Conservation (phyloP, 2,888 invertebrate genomes). For the Gasteruption jaculator region DNA sequence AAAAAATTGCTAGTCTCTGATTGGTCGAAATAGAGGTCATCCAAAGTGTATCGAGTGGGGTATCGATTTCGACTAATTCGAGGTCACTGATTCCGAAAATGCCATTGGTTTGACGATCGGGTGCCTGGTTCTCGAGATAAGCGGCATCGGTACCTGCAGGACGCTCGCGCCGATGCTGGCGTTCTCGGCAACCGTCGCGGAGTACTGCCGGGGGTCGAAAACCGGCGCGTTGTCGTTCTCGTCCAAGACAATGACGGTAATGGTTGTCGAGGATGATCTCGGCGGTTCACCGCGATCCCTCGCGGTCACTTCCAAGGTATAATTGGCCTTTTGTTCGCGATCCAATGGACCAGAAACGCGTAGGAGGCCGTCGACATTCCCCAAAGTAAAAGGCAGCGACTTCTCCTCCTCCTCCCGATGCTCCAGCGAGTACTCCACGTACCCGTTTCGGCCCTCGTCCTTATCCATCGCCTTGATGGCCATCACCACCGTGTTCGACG, state of each 20-base stretch:
- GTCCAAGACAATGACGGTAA: slow-evolving; percentile 73
- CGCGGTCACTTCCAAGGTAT: slow-evolving; percentile 74
- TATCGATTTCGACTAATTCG: no score
- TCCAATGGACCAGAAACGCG: slow-evolving; percentile 83
- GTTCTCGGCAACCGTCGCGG: slow-evolving; percentile 86
- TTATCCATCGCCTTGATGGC: slow-evolving; percentile 84
- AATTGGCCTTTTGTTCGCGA: slow-evolving; percentile 73
- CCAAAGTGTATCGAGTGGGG: no score
- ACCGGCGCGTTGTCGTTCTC: slow-evolving; percentile 89
- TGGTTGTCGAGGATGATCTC: slow-evolving; percentile 63
- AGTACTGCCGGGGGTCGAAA: slow-evolving; percentile 85
- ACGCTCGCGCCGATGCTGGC: slow-evolving; percentile 91
- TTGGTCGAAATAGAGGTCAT: no score
- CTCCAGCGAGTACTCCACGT: slow-evolving; percentile 80
- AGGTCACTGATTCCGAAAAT: no score
- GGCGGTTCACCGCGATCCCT: slow-evolving; percentile 85
- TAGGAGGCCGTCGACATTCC: slow-evolving; percentile 81
- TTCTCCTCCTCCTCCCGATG: slow-evolving; percentile 55
- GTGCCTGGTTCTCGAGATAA: no score
- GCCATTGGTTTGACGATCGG: no score
- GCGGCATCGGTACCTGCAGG: no score
- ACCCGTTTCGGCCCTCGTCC: slow-evolving; percentile 88
- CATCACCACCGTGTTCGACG: slow-evolving; percentile 81
- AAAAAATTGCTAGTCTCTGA: no score
- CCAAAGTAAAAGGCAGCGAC: slow-evolving; percentile 68